phyloP scores from a whole-genome alignment of 2,888 invertebrate species.

The Nemotelus pantherinus region DNA sequence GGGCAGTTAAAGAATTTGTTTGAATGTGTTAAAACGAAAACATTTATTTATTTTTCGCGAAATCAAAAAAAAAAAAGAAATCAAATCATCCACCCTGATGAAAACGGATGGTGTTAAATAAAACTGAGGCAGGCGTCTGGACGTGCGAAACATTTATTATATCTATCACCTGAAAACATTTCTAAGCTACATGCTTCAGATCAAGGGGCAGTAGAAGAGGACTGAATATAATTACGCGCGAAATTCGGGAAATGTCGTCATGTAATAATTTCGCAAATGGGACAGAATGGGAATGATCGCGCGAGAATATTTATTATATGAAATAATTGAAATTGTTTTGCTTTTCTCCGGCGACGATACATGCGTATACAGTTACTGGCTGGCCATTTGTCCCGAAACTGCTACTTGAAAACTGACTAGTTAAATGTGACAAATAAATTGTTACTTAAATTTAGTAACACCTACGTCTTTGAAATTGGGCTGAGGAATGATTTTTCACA shows the following conservation, averaged over 20 bases:
- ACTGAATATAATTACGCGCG: too few relatives aligned
- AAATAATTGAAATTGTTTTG: constrained; percentile 21
- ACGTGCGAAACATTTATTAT: constrained; percentile 3
- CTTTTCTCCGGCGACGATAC: neutral
- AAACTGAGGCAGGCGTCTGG: too few relatives aligned
- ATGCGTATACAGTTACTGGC: neutral
- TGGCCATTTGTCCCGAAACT: constrained; percentile 13
- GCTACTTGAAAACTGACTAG: neutral
- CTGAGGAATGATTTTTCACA: neutral
- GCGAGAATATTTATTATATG: constrained; percentile 35
- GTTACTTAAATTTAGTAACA: constrained; percentile 24
- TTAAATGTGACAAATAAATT: constrained; percentile 22
- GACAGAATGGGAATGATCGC: constrained; percentile 40
- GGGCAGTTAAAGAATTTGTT: too few relatives aligned
- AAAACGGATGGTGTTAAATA: too few relatives aligned
- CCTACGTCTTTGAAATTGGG: constrained; percentile 20
- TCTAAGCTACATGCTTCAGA: too few relatives aligned
- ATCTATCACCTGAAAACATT: constrained; percentile 27
- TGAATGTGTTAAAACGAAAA: too few relatives aligned
- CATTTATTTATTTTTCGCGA: too few relatives aligned
- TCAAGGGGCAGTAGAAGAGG: too few relatives aligned
- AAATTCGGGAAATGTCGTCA: constrained; percentile 6
- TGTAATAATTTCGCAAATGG: constrained; percentile 40
- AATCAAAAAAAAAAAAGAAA: too few relatives aligned
- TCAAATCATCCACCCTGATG: too few relatives aligned